Conservation (phyloP, 2,888 invertebrate genomes). For the Ischnura elegans region DNA sequence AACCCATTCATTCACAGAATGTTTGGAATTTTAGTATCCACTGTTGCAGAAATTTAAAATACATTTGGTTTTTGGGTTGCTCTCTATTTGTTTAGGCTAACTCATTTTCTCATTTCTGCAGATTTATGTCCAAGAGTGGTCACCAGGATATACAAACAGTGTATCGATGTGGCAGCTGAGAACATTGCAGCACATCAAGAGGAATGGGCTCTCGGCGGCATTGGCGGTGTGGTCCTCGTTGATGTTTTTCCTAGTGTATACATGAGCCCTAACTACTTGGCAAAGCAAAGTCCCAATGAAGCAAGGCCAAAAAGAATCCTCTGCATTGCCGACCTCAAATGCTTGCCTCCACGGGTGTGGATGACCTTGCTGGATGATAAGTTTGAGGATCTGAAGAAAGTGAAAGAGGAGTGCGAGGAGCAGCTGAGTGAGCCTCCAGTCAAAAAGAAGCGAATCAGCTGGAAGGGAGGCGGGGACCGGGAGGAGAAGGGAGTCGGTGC, state of each 20-base stretch:
- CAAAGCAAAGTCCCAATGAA: background rate
- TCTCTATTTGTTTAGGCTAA: no score
- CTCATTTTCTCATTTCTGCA: background rate
- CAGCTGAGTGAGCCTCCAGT: background rate
- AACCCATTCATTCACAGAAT: no score
- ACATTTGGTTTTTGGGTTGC: no score
- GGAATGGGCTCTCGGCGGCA: slow-evolving; percentile 25
- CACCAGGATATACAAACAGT: slow-evolving; percentile 35
- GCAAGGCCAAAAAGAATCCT: slow-evolving; percentile 46
- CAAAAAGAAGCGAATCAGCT: slow-evolving; percentile 1
- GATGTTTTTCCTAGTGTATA: slow-evolving; percentile 45
- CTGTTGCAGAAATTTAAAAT: no score
- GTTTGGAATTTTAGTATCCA: no score
- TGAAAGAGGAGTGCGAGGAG: slow-evolving; percentile 1
- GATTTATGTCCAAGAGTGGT: slow-evolving; percentile 35
- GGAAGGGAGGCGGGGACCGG: background rate
- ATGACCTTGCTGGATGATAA: slow-evolving; percentile 50
- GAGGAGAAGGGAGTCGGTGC: slow-evolving; percentile 59
- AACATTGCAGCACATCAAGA: slow-evolving; percentile 2
- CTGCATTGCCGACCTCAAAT: slow-evolving; percentile 49
- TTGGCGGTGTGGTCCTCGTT: slow-evolving; percentile 34
- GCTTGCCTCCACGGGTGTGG: slow-evolving; percentile 44
- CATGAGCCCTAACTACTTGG: slow-evolving; percentile 44
- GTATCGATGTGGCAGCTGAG: slow-evolving; percentile 43
- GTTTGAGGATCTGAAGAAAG: slow-evolving; percentile 36